Evolutionary conservation across 1,140 invertebrate species (phyloP), one percentile per base, ranked within the genome.

Genomic region (Heterodera carotae): DNA sequence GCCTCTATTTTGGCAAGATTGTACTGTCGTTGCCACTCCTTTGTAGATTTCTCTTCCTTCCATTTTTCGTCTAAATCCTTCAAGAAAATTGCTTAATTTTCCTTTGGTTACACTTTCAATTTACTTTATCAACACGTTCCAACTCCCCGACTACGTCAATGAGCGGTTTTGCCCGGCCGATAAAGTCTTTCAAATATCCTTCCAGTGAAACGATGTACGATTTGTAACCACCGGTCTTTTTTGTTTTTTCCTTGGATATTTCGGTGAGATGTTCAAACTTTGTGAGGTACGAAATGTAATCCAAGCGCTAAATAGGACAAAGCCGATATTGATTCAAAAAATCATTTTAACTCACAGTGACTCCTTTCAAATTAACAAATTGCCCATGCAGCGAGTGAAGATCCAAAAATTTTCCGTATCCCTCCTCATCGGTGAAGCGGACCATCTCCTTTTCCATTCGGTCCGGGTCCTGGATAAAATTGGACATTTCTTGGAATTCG

Each of bases 361-460:
- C 92, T 36, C 95, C 96, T 89, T 99, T 98, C 18, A 99, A 90
- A 88, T 99, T 99, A 6, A 98, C 92, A 86, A 93, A 99, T 84
- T 93, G 94, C 84, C 95, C 94, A 89, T 95, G 98, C 86, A 94
- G 94, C 88, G 96, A 93, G 88, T 99, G 95, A n/a, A 99, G 90
- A 90, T 99, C 97, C 34, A 99, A 90, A 89, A 96, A 99, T 88
- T 96, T 96, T 22, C 97, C 97, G 90, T 98, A 99, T 18, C 97
- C 96, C 90, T 99, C 97, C 89, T 99, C 97, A 89, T 99, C 97
- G n/a, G 94, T 95, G 86, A 99, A 99, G 82, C 97, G 94, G 3
- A 97, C 94, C 68, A 86, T 82, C 60, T 87, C 87, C 31, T 69
- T 78, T 36, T 87, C 85, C 3, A 82, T 60, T 15, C 84, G 53